Conservation (phyloP, 2,113 vertebrate species). For the Noturus placidus region DNA sequence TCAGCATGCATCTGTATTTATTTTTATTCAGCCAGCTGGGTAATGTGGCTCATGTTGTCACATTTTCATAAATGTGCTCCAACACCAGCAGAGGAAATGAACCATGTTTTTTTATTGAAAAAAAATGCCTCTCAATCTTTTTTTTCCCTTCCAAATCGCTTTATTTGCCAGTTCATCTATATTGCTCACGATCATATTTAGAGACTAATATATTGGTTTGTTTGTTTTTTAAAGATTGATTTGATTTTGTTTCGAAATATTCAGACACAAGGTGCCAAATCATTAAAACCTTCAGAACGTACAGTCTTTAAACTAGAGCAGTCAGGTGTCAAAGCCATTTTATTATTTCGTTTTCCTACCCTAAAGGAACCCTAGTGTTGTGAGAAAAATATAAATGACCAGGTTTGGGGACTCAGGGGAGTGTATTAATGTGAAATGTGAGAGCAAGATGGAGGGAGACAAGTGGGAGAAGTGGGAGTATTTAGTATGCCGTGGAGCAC, state of each 20-base stretch:
- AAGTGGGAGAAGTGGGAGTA: conserved; percentile 21
- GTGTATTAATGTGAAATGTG: conserved; percentile 17
- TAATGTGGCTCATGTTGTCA: conserved; percentile 22
- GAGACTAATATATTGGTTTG: background rate
- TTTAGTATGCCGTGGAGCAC: conserved; percentile 26
- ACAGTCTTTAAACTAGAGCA: conserved; percentile 40
- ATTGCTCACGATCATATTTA: conserved; percentile 13
- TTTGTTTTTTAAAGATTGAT: conserved; percentile 37
- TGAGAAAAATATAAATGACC: conserved; percentile 62
- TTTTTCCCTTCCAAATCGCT: conserved; percentile 50
- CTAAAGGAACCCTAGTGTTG: conserved; percentile 47
- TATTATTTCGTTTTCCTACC: conserved; percentile 20
- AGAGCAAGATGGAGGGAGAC: conserved; percentile 18
- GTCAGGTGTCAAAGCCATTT: conserved; percentile 29
- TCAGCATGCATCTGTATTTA: conserved; percentile 32
- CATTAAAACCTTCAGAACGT: conserved; percentile 47
- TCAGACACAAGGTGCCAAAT: conserved; percentile 24
- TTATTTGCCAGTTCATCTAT: conserved; percentile 57
- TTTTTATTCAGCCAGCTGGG: conserved; percentile 36
- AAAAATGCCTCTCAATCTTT: conserved; percentile 62
- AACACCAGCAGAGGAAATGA: conserved; percentile 55
- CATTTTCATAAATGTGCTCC: conserved; percentile 53
- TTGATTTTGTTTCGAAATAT: conserved; percentile 24
- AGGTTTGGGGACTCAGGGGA: conserved; percentile 41
- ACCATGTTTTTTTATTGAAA: conserved; percentile 54